phyloP scores from a whole-genome alignment of 2,797 vertebrate species.

The Podarcis siculus region DNA sequence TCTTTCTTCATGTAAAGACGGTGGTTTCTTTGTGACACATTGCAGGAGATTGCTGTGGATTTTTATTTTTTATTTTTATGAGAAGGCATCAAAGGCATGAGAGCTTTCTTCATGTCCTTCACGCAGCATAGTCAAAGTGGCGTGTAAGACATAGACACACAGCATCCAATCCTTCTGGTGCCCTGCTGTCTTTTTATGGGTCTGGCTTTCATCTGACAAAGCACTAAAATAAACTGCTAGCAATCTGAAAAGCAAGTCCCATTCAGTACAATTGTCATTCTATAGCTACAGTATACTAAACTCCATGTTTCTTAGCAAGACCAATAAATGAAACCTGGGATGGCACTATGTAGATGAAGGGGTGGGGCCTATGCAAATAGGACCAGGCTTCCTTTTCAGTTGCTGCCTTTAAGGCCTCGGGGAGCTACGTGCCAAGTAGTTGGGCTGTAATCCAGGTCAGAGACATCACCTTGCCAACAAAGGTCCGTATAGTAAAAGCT shows the following conservation, averaged over 20 bases:
- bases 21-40: constrained; percentile 15
- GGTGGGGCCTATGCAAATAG: neutral
- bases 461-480: too few species aligned
- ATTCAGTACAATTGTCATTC: neutral
- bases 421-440: too few species aligned
- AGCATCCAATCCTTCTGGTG: neutral
- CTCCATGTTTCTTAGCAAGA: neutral
- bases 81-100: neutral
- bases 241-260: constrained; percentile 5
- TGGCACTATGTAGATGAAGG: neutral
- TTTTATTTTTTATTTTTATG: neutral
- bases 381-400: neutral
- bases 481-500: too few species aligned
- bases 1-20: constrained; percentile 15
- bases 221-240: constrained; percentile 10
- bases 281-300: neutral
- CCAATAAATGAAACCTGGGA: neutral
- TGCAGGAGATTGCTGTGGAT: constrained; percentile 26
- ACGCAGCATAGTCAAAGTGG: constrained; percentile 10
- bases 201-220: constrained; percentile 28
- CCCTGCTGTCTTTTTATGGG: neutral
- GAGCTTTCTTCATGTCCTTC: constrained; percentile 25
- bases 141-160: neutral
- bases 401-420: neutral
- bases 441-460: too few species aligned